Base-by-base conservation (phyloP, 2,113 vertebrate species). In the Monopterus albus region DNA sequence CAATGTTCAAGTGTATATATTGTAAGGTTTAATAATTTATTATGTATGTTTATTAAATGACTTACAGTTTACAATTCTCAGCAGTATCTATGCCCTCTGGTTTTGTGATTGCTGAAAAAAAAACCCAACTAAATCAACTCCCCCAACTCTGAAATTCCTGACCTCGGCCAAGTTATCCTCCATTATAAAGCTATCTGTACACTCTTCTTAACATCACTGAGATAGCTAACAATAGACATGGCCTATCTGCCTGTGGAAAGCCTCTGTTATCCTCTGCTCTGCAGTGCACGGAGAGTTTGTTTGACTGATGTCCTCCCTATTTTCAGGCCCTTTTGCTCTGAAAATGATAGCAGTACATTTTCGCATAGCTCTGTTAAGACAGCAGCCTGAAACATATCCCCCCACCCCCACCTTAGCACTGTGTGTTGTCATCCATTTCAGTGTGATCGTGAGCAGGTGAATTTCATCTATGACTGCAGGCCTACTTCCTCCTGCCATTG, bases 281-380 rank as follows among this genome's bases (percentile, higher is more conserved):
- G 56, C 62, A 1, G 33, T 59, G 42, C 55, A 52, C 58, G 46
- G 53, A 35, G 2, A 28, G 26, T 61, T 75, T 38, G 53, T 75
- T 81, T 84, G 83, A 87, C 56, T 74, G 67, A 25, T 25, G 65
- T 66, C 46, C 55, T 57, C 62, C 50, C 39, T 57, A 35, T 62
- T 39, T 61, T 65, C 31, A 21, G 13, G 51, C 21, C 40, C 36
- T 56, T 66, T 52, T 50, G 47, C 59, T 31, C 58, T 5, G 61
- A 57, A 70, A 80, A 78, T 72, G 47, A 67, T 65, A 78, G 52
- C 31, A 64, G 69, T 81, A 62, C 29, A 67, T 66, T 77, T 74
- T 53, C 66, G 67, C 46, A 57, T 59, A 57, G 69, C 50, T 79
- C 56, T 79, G 67, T 65, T 58, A 58, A 52, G 78, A 76, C 53